Conservation (phyloP, 1,140 invertebrate genomes). For the Drosophila sproati region DNA sequence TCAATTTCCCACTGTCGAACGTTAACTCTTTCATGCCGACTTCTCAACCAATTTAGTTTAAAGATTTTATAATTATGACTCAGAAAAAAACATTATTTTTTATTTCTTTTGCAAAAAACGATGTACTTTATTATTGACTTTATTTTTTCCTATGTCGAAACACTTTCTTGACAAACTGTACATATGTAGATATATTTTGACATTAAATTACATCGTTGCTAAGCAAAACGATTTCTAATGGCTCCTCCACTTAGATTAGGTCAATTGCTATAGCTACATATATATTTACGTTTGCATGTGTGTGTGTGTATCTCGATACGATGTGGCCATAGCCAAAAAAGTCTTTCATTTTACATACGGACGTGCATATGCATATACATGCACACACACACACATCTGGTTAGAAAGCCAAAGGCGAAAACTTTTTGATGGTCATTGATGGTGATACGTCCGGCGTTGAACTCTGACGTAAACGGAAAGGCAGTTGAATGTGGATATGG, state of each 20-base stretch:
- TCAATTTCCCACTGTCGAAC: too few relatives aligned
- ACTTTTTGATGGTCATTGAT: slow-evolving; percentile 74
- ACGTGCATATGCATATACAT: not conserved
- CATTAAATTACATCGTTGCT: slow-evolving; percentile 65
- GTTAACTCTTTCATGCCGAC: too few relatives aligned
- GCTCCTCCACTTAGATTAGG: slow-evolving; percentile 59
- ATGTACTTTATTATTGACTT: too few relatives aligned
- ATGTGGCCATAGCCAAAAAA: slow-evolving; percentile 23
- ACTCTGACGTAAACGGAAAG: slow-evolving; percentile 10
- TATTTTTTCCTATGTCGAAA: too few relatives aligned
- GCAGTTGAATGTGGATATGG: slow-evolving; percentile 2
- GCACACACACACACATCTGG: slow-evolving; percentile 23
- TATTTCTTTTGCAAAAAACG: too few relatives aligned
- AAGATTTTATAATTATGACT: too few relatives aligned
- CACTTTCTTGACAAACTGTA: not conserved
- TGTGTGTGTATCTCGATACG: slow-evolving; percentile 24
- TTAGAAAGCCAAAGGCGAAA: slow-evolving; percentile 55
- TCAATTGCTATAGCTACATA: slow-evolving; percentile 28
- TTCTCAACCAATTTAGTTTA: too few relatives aligned
- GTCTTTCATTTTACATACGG: slow-evolving; percentile 30
- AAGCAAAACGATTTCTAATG: slow-evolving; percentile 78
- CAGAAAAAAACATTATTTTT: too few relatives aligned
- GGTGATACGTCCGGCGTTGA: slow-evolving; percentile 68
- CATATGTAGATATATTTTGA: not conserved
- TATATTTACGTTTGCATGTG: too few relatives aligned